Evolutionary conservation across 1,140 invertebrate species (phyloP), one percentile per base, ranked within the genome.

Genomic region (Lutraria rhynchaena): DNA sequence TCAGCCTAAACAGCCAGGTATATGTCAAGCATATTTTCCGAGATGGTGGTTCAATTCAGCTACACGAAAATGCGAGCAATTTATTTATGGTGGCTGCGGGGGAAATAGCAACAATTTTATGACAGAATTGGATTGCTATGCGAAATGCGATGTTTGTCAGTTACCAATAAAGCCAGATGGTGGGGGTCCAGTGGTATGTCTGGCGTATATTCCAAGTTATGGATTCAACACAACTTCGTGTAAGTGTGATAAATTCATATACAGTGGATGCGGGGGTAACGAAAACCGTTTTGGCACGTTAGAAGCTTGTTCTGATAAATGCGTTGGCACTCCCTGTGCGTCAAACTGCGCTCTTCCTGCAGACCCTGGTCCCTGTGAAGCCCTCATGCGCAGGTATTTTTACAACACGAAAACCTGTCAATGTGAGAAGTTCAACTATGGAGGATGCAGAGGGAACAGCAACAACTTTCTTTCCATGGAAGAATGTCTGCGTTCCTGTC

Each of bases 21-120:
- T 31, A 63, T 90, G 85, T 87, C 82, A 29, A 33, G 90, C 67
- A 17, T 60, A 61, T 3, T 78, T 91, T n/a, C 84, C 87, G 33
- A 78, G 90, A 27, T 93, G 87, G 85, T 90, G 82, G 83, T 93
- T 88, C 78, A 89, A 93, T 77, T 65, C 87, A 29, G 53, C 83
- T 27, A 91, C 90, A 1, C 86, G 89, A n/a, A 57, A 73, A 46
- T 93, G 92, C 77, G 74, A 91, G 31, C 80, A 81, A 24, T 93
- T 93, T 82, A 87, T 81, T 0, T 93, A 93, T 24, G 95, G 95
- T 77, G 97, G 97, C 84, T 98, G 97, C 93, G 95, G 95, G 86
- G 97, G 96, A 81, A 99, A 90, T 63, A 78, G 61, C 5, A 89
- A 90, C 61, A 78, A 65, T 24, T 83, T 83, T 75, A 15, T 75